Evolutionary conservation across 2,797 vertebrate species (phyloP).

Genomic region (Smutsia temminckii): DNA sequence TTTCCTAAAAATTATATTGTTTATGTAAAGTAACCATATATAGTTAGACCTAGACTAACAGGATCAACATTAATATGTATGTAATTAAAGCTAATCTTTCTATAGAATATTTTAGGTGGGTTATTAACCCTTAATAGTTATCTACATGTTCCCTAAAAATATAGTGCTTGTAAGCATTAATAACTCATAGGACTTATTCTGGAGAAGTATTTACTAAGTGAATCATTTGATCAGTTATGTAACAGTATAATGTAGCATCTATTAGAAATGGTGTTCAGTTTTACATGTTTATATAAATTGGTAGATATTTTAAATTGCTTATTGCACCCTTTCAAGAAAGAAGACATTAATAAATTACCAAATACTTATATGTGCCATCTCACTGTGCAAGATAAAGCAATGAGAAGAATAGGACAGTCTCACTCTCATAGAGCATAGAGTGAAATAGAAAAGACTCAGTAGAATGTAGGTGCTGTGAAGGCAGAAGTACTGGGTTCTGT

Average conservation of each 20-base stretch:
- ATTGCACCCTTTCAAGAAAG: background rate
- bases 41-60: background rate
- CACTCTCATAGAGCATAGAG: background rate
- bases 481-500: background rate
- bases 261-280: background rate
- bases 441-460: background rate
- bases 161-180: background rate
- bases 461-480: background rate
- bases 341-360: background rate
- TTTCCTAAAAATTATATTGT: background rate
- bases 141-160: background rate
- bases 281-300: constrained; percentile 7
- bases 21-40: background rate
- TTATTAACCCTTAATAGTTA: background rate
- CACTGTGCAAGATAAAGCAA: background rate
- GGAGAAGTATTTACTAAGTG: background rate
- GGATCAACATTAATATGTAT: background rate
- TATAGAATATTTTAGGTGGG: background rate
- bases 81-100: background rate
- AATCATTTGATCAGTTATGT: background rate
- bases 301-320: background rate
- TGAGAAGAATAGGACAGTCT: background rate
- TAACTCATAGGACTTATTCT: background rate
- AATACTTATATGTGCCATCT: background rate
- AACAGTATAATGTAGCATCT: background rate